Percentiles rank a stretch among this genome's conserved stretches.
phyloP scores from a whole-genome alignment of 2,113 vertebrate genomes.

The Alosa alosa region DNA sequence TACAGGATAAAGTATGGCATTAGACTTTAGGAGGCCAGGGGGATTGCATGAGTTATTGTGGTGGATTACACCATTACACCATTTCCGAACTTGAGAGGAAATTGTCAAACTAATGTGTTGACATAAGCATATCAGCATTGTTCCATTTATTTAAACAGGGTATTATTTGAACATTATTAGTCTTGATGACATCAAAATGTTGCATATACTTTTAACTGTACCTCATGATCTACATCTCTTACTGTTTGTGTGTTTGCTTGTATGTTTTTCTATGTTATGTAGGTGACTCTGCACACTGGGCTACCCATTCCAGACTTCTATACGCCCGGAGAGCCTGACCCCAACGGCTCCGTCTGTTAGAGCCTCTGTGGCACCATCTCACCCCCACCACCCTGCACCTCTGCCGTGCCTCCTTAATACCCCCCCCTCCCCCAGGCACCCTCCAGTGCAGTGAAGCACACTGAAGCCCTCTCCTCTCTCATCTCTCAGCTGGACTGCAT shows the following conservation, averaged over 20 bases:
- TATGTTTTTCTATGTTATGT: slow-evolving; percentile 25
- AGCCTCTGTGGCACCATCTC: slow-evolving; percentile 17
- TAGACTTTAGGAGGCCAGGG: background rate
- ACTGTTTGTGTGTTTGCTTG: slow-evolving; percentile 12
- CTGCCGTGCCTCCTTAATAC: background rate
- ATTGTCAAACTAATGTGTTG: background rate
- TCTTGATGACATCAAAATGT: background rate
- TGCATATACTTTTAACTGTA: background rate
- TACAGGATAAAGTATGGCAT: slow-evolving; percentile 32
- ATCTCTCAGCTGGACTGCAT: background rate
- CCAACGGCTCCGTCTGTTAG: slow-evolving; percentile 70
- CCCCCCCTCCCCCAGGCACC: background rate
- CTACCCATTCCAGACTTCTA: slow-evolving; percentile 94
- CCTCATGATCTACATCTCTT: background rate
- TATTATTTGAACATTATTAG: no score
- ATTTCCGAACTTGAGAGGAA: background rate
- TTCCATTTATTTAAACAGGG: background rate
- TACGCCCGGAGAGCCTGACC: slow-evolving; percentile 77
- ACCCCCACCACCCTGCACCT: background rate
- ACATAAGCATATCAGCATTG: background rate
- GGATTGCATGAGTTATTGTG: background rate
- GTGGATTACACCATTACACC: background rate
- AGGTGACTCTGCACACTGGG: slow-evolving; percentile 95
- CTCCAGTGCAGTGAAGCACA: background rate
- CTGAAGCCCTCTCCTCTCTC: background rate